Evolutionary conservation across 2,888 invertebrate genomes (phyloP).

Genomic region (Cryptocephalus moraei): DNA sequence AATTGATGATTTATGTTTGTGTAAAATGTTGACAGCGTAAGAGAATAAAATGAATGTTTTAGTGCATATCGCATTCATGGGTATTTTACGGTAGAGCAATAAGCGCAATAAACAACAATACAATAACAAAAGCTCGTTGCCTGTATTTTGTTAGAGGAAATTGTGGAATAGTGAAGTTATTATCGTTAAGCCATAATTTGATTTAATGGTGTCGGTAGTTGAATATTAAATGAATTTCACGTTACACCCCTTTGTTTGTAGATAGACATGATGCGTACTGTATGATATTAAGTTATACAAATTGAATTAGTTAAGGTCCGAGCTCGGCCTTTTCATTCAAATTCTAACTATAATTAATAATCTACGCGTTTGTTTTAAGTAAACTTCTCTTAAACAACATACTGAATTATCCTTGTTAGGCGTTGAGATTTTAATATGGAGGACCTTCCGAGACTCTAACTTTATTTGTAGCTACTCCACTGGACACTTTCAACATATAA

Average conservation of each 20-base stretch:
- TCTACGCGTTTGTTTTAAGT: constrained; percentile 9
- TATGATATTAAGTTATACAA: constrained; percentile 18
- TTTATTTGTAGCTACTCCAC: too few relatives aligned
- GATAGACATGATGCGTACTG: constrained; percentile 15
- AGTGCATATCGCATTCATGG: too few relatives aligned
- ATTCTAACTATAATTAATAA: constrained; percentile 14
- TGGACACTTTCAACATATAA: too few relatives aligned
- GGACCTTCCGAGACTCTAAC: too few relatives aligned
- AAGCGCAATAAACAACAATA: too few relatives aligned
- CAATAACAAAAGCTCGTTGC: too few relatives aligned
- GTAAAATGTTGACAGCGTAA: too few relatives aligned
- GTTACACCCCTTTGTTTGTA: constrained; percentile 17
- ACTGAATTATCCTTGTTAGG: not conserved
- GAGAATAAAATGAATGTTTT: too few relatives aligned
- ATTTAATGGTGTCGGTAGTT: constrained; percentile 16
- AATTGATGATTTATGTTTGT: too few relatives aligned
- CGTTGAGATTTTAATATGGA: too few relatives aligned
- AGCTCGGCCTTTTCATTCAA: constrained; percentile 14
- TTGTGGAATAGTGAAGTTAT: constrained; percentile 14
- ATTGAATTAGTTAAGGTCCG: constrained; percentile 19
- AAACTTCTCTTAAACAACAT: constrained; percentile 7
- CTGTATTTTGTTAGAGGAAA: constrained; percentile 1
- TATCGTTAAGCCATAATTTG: constrained; percentile 19
- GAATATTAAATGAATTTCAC: constrained; percentile 16
- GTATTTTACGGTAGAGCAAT: too few relatives aligned